These are phyloP conservation scores for Zhuqinia jingwanae DNA, from an alignment of 2,888 invertebrate species.

Conservation along the genomic window DNA sequence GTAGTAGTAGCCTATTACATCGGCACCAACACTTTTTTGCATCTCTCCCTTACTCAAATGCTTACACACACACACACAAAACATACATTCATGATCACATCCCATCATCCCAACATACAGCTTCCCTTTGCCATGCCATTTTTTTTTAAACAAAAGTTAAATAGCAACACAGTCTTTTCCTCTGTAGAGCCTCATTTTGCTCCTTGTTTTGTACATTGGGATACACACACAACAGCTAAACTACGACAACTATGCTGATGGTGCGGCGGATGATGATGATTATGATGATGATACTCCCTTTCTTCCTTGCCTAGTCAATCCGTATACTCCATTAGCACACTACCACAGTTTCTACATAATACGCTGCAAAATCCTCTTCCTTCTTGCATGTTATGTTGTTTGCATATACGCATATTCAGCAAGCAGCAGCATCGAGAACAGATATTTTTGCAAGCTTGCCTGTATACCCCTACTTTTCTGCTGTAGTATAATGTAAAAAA, in stretches of 20 bases:
- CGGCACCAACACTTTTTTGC: constrained; percentile 64
- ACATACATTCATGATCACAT: neutral
- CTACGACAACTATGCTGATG: neutral
- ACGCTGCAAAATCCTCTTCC: constrained; percentile 26
- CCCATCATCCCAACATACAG: neutral
- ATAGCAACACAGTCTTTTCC: neutral
- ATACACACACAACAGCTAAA: neutral
- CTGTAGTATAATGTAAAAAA: neutral
- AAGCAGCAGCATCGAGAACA: neutral
- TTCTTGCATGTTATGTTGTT: constrained; percentile 2
- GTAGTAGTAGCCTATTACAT: constrained; percentile 48
- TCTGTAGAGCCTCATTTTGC: neutral
- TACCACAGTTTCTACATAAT: constrained; percentile 35
- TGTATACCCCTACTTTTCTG: neutral
- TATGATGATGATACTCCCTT: neutral
- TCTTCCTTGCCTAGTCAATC: constrained; percentile 5
- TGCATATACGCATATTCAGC: constrained; percentile 7
- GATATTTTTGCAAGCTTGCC: constrained; percentile 1
- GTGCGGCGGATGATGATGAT: too few species aligned
- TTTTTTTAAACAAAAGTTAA: neutral
- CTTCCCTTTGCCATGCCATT: constrained; percentile 41
- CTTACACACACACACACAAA: neutral
- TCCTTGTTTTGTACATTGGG: neutral
- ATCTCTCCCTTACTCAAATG: constrained; percentile 29
- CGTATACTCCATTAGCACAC: constrained; percentile 47